Conservation (phyloP, 92 coral and sea anemone species). For the Hydrozoanthus gracilis region DNA sequence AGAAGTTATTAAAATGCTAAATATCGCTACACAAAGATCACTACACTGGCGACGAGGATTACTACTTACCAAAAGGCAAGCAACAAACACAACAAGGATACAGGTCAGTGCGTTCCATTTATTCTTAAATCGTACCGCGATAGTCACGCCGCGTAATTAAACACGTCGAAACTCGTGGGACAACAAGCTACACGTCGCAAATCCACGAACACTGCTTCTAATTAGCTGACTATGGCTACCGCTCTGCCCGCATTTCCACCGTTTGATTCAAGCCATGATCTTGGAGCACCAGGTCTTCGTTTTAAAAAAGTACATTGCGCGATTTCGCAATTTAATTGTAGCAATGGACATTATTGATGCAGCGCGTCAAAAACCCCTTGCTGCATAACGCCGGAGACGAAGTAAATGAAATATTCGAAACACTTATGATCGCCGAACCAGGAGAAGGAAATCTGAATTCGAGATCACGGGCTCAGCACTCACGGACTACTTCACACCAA, state of each 20-base stretch:
- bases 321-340: conserved; percentile 65
- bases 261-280: conserved; percentile 34
- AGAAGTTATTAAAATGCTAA: not conserved
- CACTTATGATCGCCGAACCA: no score
- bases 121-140: not conserved
- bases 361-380: conserved; percentile 38
- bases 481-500: conserved; percentile 32
- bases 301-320: conserved; percentile 63
- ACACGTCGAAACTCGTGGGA: not conserved
- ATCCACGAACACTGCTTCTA: not conserved
- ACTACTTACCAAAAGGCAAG: not conserved
- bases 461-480: not conserved
- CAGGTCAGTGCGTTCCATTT: not conserved
- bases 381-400: conserved; percentile 60
- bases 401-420: no score
- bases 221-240: conserved; percentile 1
- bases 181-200: not conserved
- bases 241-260: conserved; percentile 16
- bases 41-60: not conserved
- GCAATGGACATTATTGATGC: conserved; percentile 41
- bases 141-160: not conserved
- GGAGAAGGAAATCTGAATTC: not conserved
- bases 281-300: conserved; percentile 38
- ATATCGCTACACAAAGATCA: not conserved
- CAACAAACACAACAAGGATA: not conserved